Conservation (phyloP, 2,113 vertebrate species). For the Salminus brasiliensis region DNA sequence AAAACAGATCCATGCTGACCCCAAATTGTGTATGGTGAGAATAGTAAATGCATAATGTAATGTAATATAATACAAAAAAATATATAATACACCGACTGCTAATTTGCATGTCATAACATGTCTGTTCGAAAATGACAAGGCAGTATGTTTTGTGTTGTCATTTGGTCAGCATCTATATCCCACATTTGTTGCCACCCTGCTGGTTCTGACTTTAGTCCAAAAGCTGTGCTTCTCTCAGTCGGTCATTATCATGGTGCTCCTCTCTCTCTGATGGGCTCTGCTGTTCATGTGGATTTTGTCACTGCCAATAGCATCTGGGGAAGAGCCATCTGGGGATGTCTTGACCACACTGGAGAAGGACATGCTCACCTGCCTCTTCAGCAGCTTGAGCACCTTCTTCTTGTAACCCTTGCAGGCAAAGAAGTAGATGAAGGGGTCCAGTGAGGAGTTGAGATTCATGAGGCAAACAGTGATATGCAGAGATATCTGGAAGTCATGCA, state of each 20-base stretch:
- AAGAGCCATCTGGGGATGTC: slow-evolving; percentile 87
- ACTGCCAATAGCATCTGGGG: slow-evolving; percentile 70
- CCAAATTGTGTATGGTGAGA: neutral
- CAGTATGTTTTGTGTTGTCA: neutral
- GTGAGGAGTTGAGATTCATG: slow-evolving; percentile 95
- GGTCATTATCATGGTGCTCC: slow-evolving; percentile 41
- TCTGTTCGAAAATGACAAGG: neutral
- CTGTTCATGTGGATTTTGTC: slow-evolving; percentile 69
- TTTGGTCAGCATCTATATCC: neutral
- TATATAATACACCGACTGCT: too few relatives aligned
- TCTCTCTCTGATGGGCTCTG: slow-evolving; percentile 29
- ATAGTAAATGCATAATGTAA: too few relatives aligned
- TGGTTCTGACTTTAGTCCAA: neutral
- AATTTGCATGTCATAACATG: neutral
- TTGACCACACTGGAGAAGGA: slow-evolving; percentile 88
- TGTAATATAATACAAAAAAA: too few relatives aligned
- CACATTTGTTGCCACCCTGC: neutral
- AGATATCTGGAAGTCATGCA: slow-evolving; percentile 86
- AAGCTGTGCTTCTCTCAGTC: slow-evolving; percentile 10
- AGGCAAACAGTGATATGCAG: slow-evolving; percentile 91
- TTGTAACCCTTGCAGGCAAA: slow-evolving; percentile 98
- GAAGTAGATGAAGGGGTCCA: slow-evolving; percentile 98
- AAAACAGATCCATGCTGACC: neutral
- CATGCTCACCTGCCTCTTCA: slow-evolving; percentile 84
- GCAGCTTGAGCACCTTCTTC: slow-evolving; percentile 87